Base-by-base conservation (phyloP, 2,888 invertebrate genomes). In the Oligia latruncula region DNA sequence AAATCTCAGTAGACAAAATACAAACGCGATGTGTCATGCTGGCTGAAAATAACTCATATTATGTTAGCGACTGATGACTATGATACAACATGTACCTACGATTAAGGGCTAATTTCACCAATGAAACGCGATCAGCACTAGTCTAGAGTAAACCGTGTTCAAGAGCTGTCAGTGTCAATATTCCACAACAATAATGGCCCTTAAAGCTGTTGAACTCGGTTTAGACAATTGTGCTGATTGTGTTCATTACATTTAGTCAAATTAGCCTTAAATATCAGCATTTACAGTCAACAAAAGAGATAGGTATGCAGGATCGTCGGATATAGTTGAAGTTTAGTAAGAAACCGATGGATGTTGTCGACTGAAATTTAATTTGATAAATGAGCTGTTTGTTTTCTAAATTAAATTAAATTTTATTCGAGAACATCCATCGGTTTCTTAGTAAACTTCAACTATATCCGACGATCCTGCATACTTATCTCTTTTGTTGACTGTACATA, bases 1-100 rank as follows among this genome's bases (percentile, higher is more conserved):
- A 60, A 29, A 68, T 40, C 17, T 74, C 68, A 40, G 49, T 49
- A n/a, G 17, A 17, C 35, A 13, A 60, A 75, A 72, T 46, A 60
- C 23, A 46, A 74, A 75, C 23, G 35, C 11, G 23, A n/a, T 46
- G 29, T 23, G 23, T 58, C 55, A 43, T 55, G 15, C 17, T 43
- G 43, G 23, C 55, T 17, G 11, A 35, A 72, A 73, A 72, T 74
- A 43, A 72, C 1, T 43, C 20, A 15, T 5, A 29, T 52, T 5
- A 29, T 52, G 20, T 52, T 52, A 40, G 20, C 23, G 35, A 55
- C 29, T 52, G 71, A 46, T 58, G 23, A 58, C 43, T 67, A 23
- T 43, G 17, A 43, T 29, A 17, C 43, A n/a, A n/a, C 17, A 17
- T 17, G 17, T 11, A 68, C 9, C 23, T 58, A 58, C 23, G 43